Evolutionary conservation across 2,797 vertebrate species (phyloP), one percentile per base, ranked within the genome.

Genomic region (Jordanella pulchra): DNA sequence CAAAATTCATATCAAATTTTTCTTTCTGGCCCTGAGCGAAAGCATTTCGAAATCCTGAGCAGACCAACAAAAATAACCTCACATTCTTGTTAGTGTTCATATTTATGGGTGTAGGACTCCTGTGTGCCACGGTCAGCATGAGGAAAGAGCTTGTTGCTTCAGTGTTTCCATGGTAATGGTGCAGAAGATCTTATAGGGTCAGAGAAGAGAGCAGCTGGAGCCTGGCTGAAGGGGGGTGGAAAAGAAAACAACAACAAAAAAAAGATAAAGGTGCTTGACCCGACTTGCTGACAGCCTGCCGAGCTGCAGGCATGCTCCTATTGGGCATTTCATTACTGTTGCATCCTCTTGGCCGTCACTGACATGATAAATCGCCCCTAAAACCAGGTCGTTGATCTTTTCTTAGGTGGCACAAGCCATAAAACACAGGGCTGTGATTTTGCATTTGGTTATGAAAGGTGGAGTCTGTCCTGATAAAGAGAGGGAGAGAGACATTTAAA

Each of bases 161-260:
- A 78, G 78, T 85, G 96, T 97, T 97, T 91, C 96, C 94, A 96
- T 96, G 94, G 94, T 93, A 95, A 97, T 95, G 60, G 76, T 86
- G 39, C 42, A 84, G 83, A 77, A 84, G 89, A 91, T 90, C 92
- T 63, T 95, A 94, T 94, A 94, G 96, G 96, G 96, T 97, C 94
- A 92, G 79, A 83, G 88, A 17, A 72, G n/a, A 76, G 79, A 79
- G 75, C 86, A 88, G 82, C 89, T 80, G 80, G 47, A 84, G 80
- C 78, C 15, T 48, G 53, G 76, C 67, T 73, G 84, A 76, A 63
- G 81, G 76, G 66, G 72, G 76, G 47, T 14, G 28, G 11, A 9
- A 17, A 28, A 11, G 7, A 48, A 39, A 87, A 82, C 75, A 84
- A 86, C 84, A 87, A n/a, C n/a, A 7, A 56, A 2, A 61, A 61